These are phyloP conservation scores for Amblyjoppa fuscipennis DNA, from an alignment of 2,888 invertebrate species.

Conservation along the genomic window DNA sequence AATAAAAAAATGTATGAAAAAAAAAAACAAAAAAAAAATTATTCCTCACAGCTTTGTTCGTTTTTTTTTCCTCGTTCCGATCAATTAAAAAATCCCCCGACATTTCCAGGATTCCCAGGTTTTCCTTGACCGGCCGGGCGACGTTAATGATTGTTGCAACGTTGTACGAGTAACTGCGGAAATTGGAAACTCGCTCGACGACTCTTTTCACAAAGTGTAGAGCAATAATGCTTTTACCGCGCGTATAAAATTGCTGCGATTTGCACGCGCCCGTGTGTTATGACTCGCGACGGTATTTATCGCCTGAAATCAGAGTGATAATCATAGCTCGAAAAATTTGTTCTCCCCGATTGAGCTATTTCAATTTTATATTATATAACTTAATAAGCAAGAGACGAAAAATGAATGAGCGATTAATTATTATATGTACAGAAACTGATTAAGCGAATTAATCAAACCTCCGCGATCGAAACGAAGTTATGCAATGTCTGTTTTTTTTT, in stretches of 20 bases:
- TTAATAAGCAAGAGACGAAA: not conserved
- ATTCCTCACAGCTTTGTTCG: not conserved
- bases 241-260: not conserved
- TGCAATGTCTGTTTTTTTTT: constrained; percentile 3
- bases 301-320: not conserved
- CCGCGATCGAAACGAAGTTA: not conserved
- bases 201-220: not conserved
- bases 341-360: not conserved
- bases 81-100: not conserved
- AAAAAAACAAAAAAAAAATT: not conserved
- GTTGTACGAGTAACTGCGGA: constrained; percentile 13
- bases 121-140: not conserved
- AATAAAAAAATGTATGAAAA: not conserved
- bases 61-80: not conserved
- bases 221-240: constrained; percentile 17
- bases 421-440: not conserved
- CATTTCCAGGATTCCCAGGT: not conserved
- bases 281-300: not conserved
- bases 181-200: constrained; percentile 29
- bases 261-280: not conserved
- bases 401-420: constrained; percentile 10
- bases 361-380: too few relatives aligned
- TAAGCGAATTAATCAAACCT: not conserved
- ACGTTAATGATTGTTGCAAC: not conserved
- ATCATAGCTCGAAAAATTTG: not conserved